A percentile compares a stretch with the other conserved stretches of the same genome.
phyloP scores from a whole-genome alignment of 2,888 invertebrate genomes.

The Nomada ruficornis region DNA sequence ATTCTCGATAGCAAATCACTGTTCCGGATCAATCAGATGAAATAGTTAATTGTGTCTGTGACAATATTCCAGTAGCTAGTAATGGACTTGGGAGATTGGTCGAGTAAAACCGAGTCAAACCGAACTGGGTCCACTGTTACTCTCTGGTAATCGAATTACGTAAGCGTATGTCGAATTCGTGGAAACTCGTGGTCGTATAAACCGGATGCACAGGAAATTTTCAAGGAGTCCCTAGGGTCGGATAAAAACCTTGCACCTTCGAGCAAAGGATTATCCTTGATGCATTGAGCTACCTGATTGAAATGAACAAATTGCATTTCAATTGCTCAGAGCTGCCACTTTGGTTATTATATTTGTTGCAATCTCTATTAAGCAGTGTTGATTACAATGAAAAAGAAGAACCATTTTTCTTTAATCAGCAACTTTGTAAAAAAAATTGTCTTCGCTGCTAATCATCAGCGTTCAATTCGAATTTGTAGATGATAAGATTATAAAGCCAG shows the following conservation, averaged over 20 bases:
- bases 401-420: too few species aligned
- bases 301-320: constrained; percentile 6
- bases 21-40: constrained; percentile 45
- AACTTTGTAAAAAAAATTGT: too few species aligned
- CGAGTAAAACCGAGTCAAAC: constrained; percentile 63
- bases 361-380: too few species aligned
- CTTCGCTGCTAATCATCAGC: too few species aligned
- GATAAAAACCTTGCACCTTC: constrained; percentile 23
- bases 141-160: constrained; percentile 66
- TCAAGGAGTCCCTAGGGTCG: constrained; percentile 10
- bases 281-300: neutral
- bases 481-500: too few species aligned
- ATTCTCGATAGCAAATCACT: constrained; percentile 17
- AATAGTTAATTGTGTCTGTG: constrained; percentile 47
- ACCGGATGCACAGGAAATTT: constrained; percentile 29
- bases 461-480: too few species aligned
- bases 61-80: constrained; percentile 40
- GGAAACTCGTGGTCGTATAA: constrained; percentile 51
- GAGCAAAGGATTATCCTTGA: neutral
- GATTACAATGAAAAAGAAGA: too few species aligned
- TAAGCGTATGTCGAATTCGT: constrained; percentile 62
- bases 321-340: too few species aligned
- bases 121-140: constrained; percentile 61
- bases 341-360: too few species aligned
- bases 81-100: constrained; percentile 53